Evolutionary conservation across 2,888 invertebrate species (phyloP).

Genomic region (Protophormia terraenovae): DNA sequence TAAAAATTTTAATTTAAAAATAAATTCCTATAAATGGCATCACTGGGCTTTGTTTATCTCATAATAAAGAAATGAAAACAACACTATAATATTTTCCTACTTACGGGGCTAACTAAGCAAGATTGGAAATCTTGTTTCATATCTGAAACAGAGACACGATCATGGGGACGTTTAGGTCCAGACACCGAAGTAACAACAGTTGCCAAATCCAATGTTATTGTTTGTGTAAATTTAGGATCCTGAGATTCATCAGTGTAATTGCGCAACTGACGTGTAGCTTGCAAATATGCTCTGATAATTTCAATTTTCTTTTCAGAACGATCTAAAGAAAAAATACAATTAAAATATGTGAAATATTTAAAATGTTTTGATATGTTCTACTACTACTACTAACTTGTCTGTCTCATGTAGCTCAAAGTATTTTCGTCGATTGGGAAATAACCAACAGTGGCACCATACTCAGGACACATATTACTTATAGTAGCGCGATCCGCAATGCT

Average conservation of each 20-base stretch:
- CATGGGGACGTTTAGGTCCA: conserved; percentile 98
- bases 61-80: conserved; percentile 74
- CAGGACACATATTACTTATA: conserved; percentile 99
- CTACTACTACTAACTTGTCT: conserved; percentile 88
- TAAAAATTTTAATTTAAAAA: conserved; percentile 68
- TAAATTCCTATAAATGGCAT: conserved; percentile 71
- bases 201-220: conserved; percentile 87
- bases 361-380: neutral
- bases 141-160: conserved; percentile 93
- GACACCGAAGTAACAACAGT: conserved; percentile 97
- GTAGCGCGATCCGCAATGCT: conserved; percentile 98
- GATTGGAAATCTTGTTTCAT: conserved; percentile 94
- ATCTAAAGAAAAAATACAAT: conserved; percentile 82
- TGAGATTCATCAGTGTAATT: conserved; percentile 88
- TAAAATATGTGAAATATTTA: neutral
- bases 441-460: conserved; percentile 98
- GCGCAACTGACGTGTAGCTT: conserved; percentile 90
- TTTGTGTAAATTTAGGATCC: conserved; percentile 91
- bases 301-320: conserved; percentile 89
- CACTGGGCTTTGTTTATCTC: conserved; percentile 82
- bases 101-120: conserved; percentile 94
- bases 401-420: conserved; percentile 91
- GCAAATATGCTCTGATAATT: conserved; percentile 91
- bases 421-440: conserved; percentile 95
- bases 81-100: conserved; percentile 77